These are phyloP conservation scores for Bufotes viridis DNA, from an alignment of 2,797 vertebrate species.

Conservation along the genomic window DNA sequence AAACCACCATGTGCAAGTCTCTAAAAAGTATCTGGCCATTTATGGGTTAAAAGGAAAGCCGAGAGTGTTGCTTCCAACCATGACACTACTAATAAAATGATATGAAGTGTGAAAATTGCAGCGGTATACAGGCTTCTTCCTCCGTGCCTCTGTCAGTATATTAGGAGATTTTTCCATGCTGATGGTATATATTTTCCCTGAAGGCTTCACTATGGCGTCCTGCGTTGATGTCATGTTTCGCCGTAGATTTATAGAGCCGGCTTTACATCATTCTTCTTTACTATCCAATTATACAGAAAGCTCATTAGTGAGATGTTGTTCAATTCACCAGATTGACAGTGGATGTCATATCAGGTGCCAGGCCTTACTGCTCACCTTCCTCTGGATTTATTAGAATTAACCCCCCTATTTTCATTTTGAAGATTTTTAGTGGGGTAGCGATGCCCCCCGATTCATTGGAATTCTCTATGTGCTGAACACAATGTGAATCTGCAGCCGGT, in stretches of 20 bases:
- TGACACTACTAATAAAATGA: background rate
- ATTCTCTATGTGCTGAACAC: too few relatives aligned
- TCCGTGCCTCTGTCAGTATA: background rate
- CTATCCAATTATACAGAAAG: conserved; percentile 24
- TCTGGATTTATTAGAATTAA: background rate
- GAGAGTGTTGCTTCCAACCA: background rate
- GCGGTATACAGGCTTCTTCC: background rate
- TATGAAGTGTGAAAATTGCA: background rate
- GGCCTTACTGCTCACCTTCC: background rate
- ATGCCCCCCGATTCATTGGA: too few relatives aligned
- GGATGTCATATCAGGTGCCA: background rate
- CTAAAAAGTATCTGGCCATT: background rate
- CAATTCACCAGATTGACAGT: conserved; percentile 5
- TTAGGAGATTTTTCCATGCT: background rate
- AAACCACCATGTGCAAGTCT: background rate
- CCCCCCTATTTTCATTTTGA: background rate
- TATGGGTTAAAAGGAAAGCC: background rate
- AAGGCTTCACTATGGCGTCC: conserved; percentile 24
- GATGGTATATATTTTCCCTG: conserved; percentile 17
- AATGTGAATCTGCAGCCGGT: too few relatives aligned
- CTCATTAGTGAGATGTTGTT: conserved; percentile 7
- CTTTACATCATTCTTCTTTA: conserved; percentile 17
- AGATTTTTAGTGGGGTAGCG: too few relatives aligned
- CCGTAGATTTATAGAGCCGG: conserved; percentile 3
- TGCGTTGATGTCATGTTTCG: conserved; percentile 1